A percentile compares a stretch with the other conserved stretches of the same genome.
Evolutionary conservation across 2,113 vertebrate genomes (phyloP).

Genomic region (Leptobrachium leishanense): DNA sequence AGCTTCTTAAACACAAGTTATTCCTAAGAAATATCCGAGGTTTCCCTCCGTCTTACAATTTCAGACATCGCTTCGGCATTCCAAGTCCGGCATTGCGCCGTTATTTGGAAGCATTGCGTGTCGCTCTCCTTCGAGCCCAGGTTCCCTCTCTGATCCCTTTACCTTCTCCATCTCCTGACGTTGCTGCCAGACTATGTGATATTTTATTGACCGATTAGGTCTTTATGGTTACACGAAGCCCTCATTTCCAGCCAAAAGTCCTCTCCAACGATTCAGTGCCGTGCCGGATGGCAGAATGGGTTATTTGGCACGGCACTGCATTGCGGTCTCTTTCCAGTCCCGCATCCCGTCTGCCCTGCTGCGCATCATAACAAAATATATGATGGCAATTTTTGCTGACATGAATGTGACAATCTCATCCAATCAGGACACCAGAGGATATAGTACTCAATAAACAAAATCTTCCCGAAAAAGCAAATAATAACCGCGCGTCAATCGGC

Average conservation of each 20-base stretch:
- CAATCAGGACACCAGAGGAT: not conserved
- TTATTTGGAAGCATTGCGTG: too few species aligned
- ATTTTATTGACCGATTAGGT: not conserved
- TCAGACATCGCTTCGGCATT: too few species aligned
- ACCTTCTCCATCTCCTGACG: not conserved
- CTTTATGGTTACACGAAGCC: constrained; percentile 26
- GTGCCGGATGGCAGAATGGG: not conserved
- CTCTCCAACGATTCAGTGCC: constrained; percentile 9
- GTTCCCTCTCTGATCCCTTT: not conserved
- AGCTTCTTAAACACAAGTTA: too few species aligned
- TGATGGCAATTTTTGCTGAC: constrained; percentile 10
- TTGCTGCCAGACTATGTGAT: constrained; percentile 4
- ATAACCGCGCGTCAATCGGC: not conserved
- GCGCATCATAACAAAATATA: constrained; percentile 21
- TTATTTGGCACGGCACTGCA: constrained; percentile 3
- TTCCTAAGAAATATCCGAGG: too few species aligned
- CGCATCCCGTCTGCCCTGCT: not conserved
- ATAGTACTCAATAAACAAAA: constrained; percentile 31
- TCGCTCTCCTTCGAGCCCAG: too few species aligned
- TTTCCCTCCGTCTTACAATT: too few species aligned
- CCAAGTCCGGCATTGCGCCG: too few species aligned
- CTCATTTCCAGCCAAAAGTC: not conserved
- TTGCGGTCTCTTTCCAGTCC: constrained; percentile 6
- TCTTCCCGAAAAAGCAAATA: not conserved
- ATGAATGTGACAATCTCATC: not conserved